phyloP scores from a whole-genome alignment of 37 sponge, comb jelly and placozoan species.

The Petrosia ficiformis region DNA sequence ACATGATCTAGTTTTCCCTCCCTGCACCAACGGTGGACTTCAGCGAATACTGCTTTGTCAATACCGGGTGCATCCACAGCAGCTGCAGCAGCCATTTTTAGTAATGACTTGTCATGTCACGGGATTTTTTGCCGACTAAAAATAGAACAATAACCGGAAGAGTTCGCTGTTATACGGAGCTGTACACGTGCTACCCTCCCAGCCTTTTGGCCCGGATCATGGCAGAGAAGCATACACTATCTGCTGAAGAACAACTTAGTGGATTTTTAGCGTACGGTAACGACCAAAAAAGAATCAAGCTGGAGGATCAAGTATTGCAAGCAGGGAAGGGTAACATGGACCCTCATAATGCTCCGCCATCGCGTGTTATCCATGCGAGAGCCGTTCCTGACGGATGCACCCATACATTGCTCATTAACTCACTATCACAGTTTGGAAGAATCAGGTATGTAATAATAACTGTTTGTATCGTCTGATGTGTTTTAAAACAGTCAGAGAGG shows the following conservation, averaged over 20 bases:
- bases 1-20: conserved; percentile 49
- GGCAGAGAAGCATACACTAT: conserved; percentile 85
- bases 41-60: conserved; percentile 41
- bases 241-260: conserved; percentile 10
- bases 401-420: conserved; percentile 55
- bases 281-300: conserved; percentile 71
- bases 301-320: conserved; percentile 66
- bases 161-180: no score
- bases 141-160: no score
- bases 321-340: conserved; percentile 50
- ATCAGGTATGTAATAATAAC: conserved; percentile 55
- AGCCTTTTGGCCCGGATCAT: conserved; percentile 26
- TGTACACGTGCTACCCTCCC: no score
- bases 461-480: neutral
- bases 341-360: conserved; percentile 86
- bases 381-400: conserved; percentile 93
- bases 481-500: neutral
- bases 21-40: conserved; percentile 50
- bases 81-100: conserved; percentile 45
- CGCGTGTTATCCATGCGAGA: conserved; percentile 85
- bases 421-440: conserved; percentile 69
- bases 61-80: conserved; percentile 34
- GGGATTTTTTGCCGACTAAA: no score
- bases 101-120: no score
- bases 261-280: conserved; percentile 19